phyloP scores from a whole-genome alignment of 2,797 vertebrate genomes.

The Florisuga fusca region DNA sequence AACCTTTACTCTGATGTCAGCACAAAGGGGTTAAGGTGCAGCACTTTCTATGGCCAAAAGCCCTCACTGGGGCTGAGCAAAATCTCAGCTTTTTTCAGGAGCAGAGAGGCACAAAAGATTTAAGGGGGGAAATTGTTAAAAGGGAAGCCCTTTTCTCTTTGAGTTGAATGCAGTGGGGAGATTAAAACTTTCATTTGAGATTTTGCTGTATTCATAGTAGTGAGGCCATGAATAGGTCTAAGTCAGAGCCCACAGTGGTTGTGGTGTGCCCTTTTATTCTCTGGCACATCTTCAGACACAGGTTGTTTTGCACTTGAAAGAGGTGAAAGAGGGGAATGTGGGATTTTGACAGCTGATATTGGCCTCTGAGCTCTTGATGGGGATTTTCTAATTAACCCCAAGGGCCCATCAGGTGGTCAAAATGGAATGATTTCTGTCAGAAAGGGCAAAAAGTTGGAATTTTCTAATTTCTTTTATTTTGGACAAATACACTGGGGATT shows the following conservation, averaged over 20 bases:
- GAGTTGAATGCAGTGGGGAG: slow-evolving; percentile 84
- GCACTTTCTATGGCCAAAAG: slow-evolving; percentile 82
- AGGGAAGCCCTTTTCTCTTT: slow-evolving; percentile 86
- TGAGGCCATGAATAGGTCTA: slow-evolving; percentile 79
- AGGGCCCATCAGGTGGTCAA: slow-evolving; percentile 80
- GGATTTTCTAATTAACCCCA: slow-evolving; percentile 86
- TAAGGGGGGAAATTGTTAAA: slow-evolving; percentile 87
- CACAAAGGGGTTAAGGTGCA: slow-evolving; percentile 83
- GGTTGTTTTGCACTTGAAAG: slow-evolving; percentile 89
- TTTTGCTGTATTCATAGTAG: slow-evolving; percentile 88
- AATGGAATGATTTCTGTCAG: slow-evolving; percentile 76
- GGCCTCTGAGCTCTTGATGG: slow-evolving; percentile 84
- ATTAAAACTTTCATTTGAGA: slow-evolving; percentile 90
- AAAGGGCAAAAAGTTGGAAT: slow-evolving; percentile 78
- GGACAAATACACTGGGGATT: neutral
- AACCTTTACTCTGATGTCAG: slow-evolving; percentile 68
- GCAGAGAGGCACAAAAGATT: slow-evolving; percentile 83
- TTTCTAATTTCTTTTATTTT: slow-evolving; percentile 16
- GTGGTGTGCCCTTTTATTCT: slow-evolving; percentile 84
- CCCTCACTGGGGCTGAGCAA: slow-evolving; percentile 82
- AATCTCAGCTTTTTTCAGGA: slow-evolving; percentile 85
- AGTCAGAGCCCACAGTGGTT: slow-evolving; percentile 79
- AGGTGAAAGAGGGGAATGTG: slow-evolving; percentile 79
- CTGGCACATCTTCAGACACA: slow-evolving; percentile 81
- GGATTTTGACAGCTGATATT: slow-evolving; percentile 85